Conservation (phyloP, 2,888 invertebrate genomes). For the Rhingia campestris region DNA sequence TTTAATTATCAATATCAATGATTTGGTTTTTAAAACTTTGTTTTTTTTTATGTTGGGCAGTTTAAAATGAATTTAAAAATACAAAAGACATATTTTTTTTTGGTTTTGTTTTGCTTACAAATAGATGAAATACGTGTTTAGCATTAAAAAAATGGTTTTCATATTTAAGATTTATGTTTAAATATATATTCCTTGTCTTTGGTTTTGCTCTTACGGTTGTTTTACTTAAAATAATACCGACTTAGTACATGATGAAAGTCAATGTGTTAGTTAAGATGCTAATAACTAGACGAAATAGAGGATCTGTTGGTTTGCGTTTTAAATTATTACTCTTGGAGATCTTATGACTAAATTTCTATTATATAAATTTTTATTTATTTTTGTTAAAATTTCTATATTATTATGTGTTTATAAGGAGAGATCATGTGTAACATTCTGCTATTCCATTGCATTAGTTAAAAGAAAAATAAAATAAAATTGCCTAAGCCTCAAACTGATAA, state of each 20-base stretch:
- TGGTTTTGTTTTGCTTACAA: conserved; percentile 32
- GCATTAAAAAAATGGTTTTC: conserved; percentile 36
- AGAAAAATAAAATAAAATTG: conserved; percentile 23
- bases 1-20: conserved; percentile 48
- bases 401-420: conserved; percentile 47
- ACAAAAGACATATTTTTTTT: conserved; percentile 58
- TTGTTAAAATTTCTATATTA: conserved; percentile 5
- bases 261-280: conserved; percentile 1
- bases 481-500: conserved; percentile 41
- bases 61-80: conserved; percentile 58
- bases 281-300: conserved; percentile 48
- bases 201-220: conserved; percentile 39
- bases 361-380: conserved; percentile 14
- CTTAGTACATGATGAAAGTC: conserved; percentile 38
- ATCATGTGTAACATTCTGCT: conserved; percentile 46
- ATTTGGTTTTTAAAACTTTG: conserved; percentile 58
- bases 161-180: conserved; percentile 37
- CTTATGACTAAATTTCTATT: conserved; percentile 37
- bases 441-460: conserved; percentile 36
- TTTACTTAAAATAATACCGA: conserved; percentile 55
- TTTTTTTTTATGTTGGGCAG: conserved; percentile 46
- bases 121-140: conserved; percentile 52
- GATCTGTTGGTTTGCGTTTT: conserved; percentile 50
- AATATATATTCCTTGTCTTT: conserved; percentile 54
- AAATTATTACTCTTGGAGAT: conserved; percentile 31